Evolutionary conservation across 1,140 invertebrate genomes (phyloP), one percentile per base, ranked within the genome.

Genomic region (Pachypeltis micranthus): DNA sequence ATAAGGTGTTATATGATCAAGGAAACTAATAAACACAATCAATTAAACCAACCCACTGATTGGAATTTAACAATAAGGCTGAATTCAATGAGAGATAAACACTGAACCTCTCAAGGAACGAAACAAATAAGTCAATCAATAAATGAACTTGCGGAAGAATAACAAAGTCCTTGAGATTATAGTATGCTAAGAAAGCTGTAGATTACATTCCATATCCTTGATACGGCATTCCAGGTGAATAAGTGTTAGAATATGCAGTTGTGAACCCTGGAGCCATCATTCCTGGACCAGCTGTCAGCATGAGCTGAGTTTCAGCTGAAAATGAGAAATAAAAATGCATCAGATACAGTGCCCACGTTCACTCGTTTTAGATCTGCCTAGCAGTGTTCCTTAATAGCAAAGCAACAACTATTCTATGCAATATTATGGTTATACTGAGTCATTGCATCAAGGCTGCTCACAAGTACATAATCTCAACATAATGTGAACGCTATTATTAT

Each of bases 231-330:
- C 76, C 73, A 60, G 78, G 64, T 63, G 76, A 73, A 67, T 81
- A 81, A n/a, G 79, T 76, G 64, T 75, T 75, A 57, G 77, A 72
- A n/a, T 76, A 73, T 2, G 74, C 75, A 19, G 78, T 69, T 29
- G 74, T 74, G 58, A 77, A 79, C 29, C 80, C 81, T 23, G 81
- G 77, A 55, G 76, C 77, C 75, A 86, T 84, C 80, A 85, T 85
- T 44, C 81, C 83, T 62, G 88, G 87, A 55, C 92, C 93, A 64
- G 92, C 93, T 39, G 94, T 97, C 67, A 97, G 78, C 94, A 98
- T 97, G 63, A 98, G 76, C 73, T 96, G 93, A 23, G 90, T 91
- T 74, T 96, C 93, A 72, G 86, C 80, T 83, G 73, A 28, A 75
- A 65, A 61, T 31, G 65, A 27, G 16, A 60, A n/a, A n/a, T n/a